These are phyloP conservation scores for Chesias legatella DNA, from an alignment of 2,888 invertebrate genomes.

Conservation along the genomic window DNA sequence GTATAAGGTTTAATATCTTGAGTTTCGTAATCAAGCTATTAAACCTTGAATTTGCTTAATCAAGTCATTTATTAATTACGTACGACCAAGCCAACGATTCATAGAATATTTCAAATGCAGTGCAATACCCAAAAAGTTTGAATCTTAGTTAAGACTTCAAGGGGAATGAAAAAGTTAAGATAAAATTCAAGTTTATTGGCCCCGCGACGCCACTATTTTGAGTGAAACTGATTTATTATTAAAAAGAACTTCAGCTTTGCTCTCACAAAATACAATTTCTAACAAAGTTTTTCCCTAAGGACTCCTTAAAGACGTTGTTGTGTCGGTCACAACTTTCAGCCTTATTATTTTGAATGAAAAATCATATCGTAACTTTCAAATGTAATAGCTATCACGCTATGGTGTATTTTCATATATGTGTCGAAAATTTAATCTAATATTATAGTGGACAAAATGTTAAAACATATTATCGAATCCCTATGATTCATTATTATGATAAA, in stretches of 20 bases:
- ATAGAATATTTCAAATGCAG: no score
- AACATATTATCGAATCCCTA: no score
- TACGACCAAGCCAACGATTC: no score
- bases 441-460: no score
- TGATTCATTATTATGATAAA: no score
- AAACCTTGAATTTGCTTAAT: no score
- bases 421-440: constrained; percentile 13
- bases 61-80: no score
- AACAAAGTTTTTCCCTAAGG: constrained; percentile 20
- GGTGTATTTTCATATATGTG: constrained; percentile 21
- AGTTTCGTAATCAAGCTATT: no score
- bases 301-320: constrained; percentile 22
- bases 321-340: constrained; percentile 2
- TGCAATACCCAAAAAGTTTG: no score
- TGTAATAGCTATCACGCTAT: background rate
- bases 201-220: constrained; percentile 14
- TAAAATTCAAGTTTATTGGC: constrained; percentile 20
- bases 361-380: background rate
- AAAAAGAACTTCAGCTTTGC: constrained; percentile 19
- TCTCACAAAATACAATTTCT: constrained; percentile 26
- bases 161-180: constrained; percentile 11
- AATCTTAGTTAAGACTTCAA: no score
- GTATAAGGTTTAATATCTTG: no score
- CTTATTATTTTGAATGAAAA: constrained; percentile 8
- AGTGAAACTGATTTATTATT: constrained; percentile 20